Base-by-base conservation (phyloP, 2,888 invertebrate species). In the Nebria salina region DNA sequence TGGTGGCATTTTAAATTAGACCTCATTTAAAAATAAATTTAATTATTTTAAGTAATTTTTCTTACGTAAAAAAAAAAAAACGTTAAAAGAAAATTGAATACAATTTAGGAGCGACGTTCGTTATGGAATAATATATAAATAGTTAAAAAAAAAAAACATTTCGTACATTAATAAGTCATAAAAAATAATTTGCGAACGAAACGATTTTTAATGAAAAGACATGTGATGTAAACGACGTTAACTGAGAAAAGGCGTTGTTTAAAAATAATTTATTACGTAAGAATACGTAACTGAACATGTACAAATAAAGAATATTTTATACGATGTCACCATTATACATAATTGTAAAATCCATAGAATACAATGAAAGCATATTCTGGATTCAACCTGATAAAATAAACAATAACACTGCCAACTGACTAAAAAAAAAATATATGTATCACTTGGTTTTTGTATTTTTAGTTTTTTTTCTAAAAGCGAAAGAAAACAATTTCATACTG, bases 311-410 rank as follows among this genome's bases (percentile, higher is more conserved):
- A 54, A 3, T 13, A 8, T 54, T 54, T 8, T 11, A 54, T 54
- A 54, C 54, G 54, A 11, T 54, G 11, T 8, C 54, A 54, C 34
- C 54, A 54, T 54, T 54, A 54, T 54, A 54, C 54, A 11, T 54
- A 54, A 54, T 54, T 54, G 54, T 54, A 54, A 54, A 54, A 54
- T 54, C 54, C 13, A 54, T 54, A 54, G 54, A 54, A 54, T 54
- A 54, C 54, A 54, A 54, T 54, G 13, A 54, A 54, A 54, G 54
- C 54, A 54, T 54, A 11, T 54, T 2, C 54, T 54, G 54, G 54
- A 54, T 54, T 54, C 54, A 54, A 54, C 54, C 54, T 54, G 54
- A 54, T 54, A 54, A 54, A 54, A 54, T 54, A 54, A 54, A 54
- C 13, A 54, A 54, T 54, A 54, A 13, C 54, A 54, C 54, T 11